Evolutionary conservation across 2,797 vertebrate genomes (phyloP).

Genomic region (Etheostoma perlongum): DNA sequence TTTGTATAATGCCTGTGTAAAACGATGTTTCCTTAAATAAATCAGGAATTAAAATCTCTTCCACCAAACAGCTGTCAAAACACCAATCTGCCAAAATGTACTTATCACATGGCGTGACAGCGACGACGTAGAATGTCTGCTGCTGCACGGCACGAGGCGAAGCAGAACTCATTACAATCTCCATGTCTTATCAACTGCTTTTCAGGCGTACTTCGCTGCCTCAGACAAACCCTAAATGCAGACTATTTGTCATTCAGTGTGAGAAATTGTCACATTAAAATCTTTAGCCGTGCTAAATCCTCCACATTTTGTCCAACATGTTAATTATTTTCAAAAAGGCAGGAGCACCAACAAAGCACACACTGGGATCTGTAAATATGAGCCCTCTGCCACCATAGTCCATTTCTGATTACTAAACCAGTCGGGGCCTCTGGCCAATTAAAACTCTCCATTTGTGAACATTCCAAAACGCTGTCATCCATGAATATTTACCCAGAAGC

Average conservation of each 20-base stretch:
- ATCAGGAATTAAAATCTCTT: constrained; percentile 74
- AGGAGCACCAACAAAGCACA: constrained; percentile 42
- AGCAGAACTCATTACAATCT: constrained; percentile 46
- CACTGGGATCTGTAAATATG: constrained; percentile 63
- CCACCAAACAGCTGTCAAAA: constrained; percentile 79
- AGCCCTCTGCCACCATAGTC: constrained; percentile 61
- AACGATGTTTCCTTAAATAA: constrained; percentile 81
- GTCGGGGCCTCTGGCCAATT: constrained; percentile 83
- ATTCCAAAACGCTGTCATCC: constrained; percentile 88
- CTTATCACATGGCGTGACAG: constrained; percentile 54
- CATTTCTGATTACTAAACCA: constrained; percentile 82
- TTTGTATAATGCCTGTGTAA: constrained; percentile 65
- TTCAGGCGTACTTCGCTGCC: background rate
- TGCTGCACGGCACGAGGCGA: constrained; percentile 15
- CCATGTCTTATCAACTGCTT: background rate
- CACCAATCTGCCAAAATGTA: constrained; percentile 64
- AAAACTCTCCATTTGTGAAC: constrained; percentile 86
- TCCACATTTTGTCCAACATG: constrained; percentile 18
- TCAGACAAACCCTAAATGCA: background rate
- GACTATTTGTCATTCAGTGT: constrained; percentile 3
- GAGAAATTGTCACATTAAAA: constrained; percentile 36
- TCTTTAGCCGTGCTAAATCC: constrained; percentile 18
- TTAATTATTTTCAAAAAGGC: constrained; percentile 22
- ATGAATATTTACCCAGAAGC: constrained; percentile 87
- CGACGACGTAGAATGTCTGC: constrained; percentile 41